Conservation (phyloP, 2,888 invertebrate species). For the Drosophila formosana region DNA sequence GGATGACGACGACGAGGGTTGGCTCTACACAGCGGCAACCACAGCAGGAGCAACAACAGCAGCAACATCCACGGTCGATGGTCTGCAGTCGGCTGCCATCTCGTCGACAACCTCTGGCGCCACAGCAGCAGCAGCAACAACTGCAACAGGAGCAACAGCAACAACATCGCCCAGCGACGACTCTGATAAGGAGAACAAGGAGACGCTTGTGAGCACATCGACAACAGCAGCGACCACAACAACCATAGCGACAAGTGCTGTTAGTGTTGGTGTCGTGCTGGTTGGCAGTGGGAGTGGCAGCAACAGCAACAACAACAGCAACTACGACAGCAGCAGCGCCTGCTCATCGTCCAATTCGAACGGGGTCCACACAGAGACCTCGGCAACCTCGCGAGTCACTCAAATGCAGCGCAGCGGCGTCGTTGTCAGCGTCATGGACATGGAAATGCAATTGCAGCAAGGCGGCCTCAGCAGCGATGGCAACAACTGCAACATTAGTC, state of each 20-base stretch:
- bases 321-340: slow-evolving; percentile 79
- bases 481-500: slow-evolving; percentile 40
- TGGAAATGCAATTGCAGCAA: slow-evolving; percentile 70
- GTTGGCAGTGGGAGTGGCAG: slow-evolving; percentile 44
- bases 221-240: slow-evolving; percentile 37
- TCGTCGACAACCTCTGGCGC: slow-evolving; percentile 75
- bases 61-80: slow-evolving; percentile 60
- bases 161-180: slow-evolving; percentile 72
- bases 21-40: slow-evolving; percentile 82
- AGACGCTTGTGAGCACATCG: slow-evolving; percentile 67
- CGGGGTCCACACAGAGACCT: slow-evolving; percentile 73
- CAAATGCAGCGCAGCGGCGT: slow-evolving; percentile 78
- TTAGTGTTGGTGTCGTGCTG: slow-evolving; percentile 33
- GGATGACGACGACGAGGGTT: slow-evolving; percentile 87
- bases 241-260: slow-evolving; percentile 24
- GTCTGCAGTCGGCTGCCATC: slow-evolving; percentile 79
- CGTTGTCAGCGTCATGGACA: slow-evolving; percentile 43
- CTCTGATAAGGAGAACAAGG: slow-evolving; percentile 85
- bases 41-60: slow-evolving; percentile 39
- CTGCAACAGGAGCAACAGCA: slow-evolving; percentile 25
- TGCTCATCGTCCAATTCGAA: slow-evolving; percentile 79
- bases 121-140: slow-evolving; percentile 26
- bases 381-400: slow-evolving; percentile 79
- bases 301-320: slow-evolving; percentile 63
- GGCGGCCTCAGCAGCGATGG: slow-evolving; percentile 28